Base-by-base conservation (phyloP, 30 jellyfish, hydroid and myxozoan genomes). In the Aurelia aurita region DNA sequence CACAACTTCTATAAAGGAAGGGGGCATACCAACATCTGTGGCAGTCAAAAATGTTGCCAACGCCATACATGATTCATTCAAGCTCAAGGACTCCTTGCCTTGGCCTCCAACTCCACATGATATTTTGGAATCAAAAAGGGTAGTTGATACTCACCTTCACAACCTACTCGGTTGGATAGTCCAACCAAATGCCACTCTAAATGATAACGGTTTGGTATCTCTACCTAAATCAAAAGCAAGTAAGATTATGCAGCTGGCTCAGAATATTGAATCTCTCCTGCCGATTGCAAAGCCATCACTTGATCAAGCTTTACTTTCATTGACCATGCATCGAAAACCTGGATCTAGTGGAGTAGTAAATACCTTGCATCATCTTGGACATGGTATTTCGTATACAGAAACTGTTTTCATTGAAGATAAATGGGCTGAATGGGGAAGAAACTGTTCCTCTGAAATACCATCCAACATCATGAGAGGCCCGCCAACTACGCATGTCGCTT, bases 271-370 rank as follows among this genome's bases (percentile, higher is more conserved):
- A 78, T 58, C 51, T 58, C 81, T 78, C 69, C 34, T 78, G 89
- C 70, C 81, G 43, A 58, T 58, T 78, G 69, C 89, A 78, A 59
- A 78, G 81, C 80, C 69, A 64, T 78, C 81, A 59, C 89, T 58
- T 34, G 88, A 64, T 61, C 89, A 60, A 39, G 89, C 81, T 78
- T 78, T 58, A 78, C 80, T 78, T 58, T 78, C 80, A 60, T 78
- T 78, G 81, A 78, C 89, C n/a, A 59, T 78, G 89, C 89, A 39
- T 78, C 55, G 70, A 65, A 61, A 78, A 78, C 59, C 81, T 78
- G 89, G 89, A 46, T 64, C 89, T 78, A n/a, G 89, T 78, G 89
- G 58, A 58, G 91, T 80, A 64, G 91, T 80, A 64, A 80, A 31
- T 68, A 53, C 84, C 62, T 61, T 78, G 35, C 80, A 61, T 35